A percentile compares a stretch with the other conserved stretches of the same genome.
These are phyloP conservation scores for Coronaproctus castanopsis DNA, from an alignment of 2,888 invertebrate genomes.

Conservation along the genomic window DNA sequence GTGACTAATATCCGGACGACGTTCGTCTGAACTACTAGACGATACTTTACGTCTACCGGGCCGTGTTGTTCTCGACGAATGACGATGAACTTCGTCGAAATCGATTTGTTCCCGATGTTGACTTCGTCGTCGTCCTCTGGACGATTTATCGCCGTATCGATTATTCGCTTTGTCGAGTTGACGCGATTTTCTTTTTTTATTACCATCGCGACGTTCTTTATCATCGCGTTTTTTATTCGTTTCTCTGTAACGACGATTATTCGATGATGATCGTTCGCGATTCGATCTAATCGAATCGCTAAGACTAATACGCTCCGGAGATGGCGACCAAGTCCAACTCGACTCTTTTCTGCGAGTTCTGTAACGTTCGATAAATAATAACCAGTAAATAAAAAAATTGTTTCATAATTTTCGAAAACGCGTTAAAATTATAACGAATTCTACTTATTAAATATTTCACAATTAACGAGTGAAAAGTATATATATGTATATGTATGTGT, in stretches of 20 bases:
- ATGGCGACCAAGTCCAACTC: not conserved
- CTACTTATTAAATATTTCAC: too few relatives aligned
- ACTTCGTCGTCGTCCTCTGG: not conserved
- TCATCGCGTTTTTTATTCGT: not conserved
- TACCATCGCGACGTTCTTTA: not conserved
- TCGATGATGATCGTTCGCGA: not conserved
- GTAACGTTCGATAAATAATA: not conserved
- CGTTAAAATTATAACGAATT: too few relatives aligned
- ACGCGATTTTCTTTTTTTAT: not conserved
- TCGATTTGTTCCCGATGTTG: not conserved
- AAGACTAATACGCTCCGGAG: not conserved
- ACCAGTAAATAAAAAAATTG: too few relatives aligned
- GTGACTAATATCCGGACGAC: too few relatives aligned
- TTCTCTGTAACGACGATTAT: not conserved
- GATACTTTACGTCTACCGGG: too few relatives aligned
- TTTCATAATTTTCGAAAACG: too few relatives aligned
- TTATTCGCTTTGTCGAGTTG: too few relatives aligned
- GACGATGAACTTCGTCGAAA: not conserved
- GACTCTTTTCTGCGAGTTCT: slow-evolving; percentile 2
- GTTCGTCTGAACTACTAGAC: too few relatives aligned
- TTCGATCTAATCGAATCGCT: not conserved
- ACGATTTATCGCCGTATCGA: not conserved
- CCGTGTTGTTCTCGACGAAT: too few relatives aligned
- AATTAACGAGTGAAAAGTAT: too few relatives aligned
- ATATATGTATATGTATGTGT: too few relatives aligned